phyloP scores from a whole-genome alignment of 2,797 vertebrate species.

The Sarcophilus harrisii region DNA sequence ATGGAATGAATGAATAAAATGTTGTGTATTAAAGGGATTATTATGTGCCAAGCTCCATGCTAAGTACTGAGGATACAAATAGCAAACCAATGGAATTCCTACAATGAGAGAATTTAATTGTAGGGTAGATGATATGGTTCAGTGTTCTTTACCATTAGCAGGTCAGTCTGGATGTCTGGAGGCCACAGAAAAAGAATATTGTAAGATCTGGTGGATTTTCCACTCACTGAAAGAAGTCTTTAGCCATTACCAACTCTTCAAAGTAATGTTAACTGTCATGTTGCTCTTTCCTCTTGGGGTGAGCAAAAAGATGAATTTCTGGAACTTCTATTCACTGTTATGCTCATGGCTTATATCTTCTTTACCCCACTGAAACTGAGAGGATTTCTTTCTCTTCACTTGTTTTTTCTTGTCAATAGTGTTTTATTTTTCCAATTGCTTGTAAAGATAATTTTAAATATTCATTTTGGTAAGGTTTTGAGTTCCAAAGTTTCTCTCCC shows the following conservation, averaged over 20 bases:
- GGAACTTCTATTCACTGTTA: background rate
- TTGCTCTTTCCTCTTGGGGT: background rate
- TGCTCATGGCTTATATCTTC: background rate
- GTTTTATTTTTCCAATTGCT: no score
- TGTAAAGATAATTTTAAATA: no score
- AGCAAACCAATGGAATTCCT: background rate
- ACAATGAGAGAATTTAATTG: background rate
- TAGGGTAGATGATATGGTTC: background rate
- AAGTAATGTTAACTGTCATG: background rate
- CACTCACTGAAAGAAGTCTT: background rate
- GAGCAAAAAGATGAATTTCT: background rate
- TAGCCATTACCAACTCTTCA: background rate
- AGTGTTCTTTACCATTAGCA: background rate
- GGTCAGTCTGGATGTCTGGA: background rate
- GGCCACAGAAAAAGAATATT: background rate
- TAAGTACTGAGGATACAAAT: background rate
- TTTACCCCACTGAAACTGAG: background rate
- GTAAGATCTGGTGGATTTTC: background rate
- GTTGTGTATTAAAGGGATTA: no score
- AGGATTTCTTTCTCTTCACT: background rate
- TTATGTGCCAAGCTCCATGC: background rate
- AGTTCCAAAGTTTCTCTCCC: no score
- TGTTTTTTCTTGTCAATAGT: no score
- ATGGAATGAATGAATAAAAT: background rate
- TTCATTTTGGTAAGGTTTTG: no score